Evolutionary conservation across 1,140 invertebrate species (phyloP).

Genomic region (Trichomalopsis sarcophagae): DNA sequence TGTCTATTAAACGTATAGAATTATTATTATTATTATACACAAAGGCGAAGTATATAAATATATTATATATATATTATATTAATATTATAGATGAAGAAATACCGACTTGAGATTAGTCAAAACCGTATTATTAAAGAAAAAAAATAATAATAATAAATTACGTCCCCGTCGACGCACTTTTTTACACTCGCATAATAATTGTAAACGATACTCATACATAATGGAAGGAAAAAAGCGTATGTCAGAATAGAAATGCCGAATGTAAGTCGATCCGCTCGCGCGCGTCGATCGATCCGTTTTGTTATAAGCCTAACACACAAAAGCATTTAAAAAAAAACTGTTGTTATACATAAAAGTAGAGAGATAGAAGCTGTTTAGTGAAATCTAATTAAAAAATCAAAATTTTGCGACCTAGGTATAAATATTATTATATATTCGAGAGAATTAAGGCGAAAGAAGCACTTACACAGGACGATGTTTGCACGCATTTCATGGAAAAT

Average conservation of each 20-base stretch:
- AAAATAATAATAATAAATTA: background rate
- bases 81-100: background rate
- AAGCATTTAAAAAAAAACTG: conserved; percentile 45
- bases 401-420: background rate
- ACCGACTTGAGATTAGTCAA: conserved; percentile 49
- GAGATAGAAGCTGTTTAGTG: conserved; percentile 25
- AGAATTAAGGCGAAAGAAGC: background rate
- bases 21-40: conserved; percentile 11
- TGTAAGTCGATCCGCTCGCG: conserved; percentile 34
- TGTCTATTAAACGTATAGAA: conserved; percentile 49
- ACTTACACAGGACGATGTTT: conserved; percentile 28
- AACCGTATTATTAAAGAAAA: conserved; percentile 30
- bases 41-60: background rate
- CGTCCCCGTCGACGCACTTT: conserved; percentile 13
- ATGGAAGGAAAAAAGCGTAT: conserved; percentile 11
- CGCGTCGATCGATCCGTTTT: conserved; percentile 27
- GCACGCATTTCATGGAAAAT: conserved; percentile 50
- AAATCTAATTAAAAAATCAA: conserved; percentile 19
- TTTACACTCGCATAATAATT: conserved; percentile 50
- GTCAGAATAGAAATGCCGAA: conserved; percentile 5
- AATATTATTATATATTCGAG: conserved; percentile 20
- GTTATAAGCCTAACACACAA: conserved; percentile 46
- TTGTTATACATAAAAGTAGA: conserved; percentile 35
- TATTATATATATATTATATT: conserved; percentile 6
- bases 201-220: conserved; percentile 38